A percentile compares a stretch with the other conserved stretches of the same genome.
These are phyloP conservation scores for Chrysomela aeneicollis DNA, from an alignment of 2,888 invertebrate genomes.

Conservation along the genomic window DNA sequence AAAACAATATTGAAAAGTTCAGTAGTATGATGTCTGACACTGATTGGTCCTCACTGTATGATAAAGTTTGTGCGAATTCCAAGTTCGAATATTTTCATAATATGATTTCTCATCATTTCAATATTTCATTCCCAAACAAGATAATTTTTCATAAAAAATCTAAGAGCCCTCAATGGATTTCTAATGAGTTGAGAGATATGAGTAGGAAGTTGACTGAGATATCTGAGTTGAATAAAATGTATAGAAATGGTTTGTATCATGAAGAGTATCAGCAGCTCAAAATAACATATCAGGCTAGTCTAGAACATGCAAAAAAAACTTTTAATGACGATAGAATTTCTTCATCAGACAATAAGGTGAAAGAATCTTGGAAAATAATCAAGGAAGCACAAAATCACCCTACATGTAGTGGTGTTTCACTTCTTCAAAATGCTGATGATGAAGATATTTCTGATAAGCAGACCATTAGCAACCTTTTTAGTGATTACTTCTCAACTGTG, in stretches of 20 bases:
- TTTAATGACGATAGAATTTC: constrained; percentile 15
- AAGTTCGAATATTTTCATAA: constrained; percentile 4
- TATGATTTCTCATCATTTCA: neutral
- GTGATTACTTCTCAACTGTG: constrained; percentile 12
- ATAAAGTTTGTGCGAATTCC: neutral
- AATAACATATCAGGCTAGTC: constrained; percentile 6
- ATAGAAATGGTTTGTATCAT: constrained; percentile 9
- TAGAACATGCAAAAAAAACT: constrained; percentile 11
- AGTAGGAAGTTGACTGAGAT: constrained; percentile 10
- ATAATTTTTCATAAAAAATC: neutral
- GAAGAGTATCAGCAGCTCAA: constrained; percentile 1
- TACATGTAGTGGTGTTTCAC: neutral
- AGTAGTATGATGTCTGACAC: neutral
- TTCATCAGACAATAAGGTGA: constrained; percentile 8
- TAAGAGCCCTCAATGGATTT: neutral
- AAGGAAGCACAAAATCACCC: neutral
- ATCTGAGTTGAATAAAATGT: constrained; percentile 6
- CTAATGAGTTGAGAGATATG: constrained; percentile 2
- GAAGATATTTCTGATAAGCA: constrained; percentile 6
- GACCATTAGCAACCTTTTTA: neutral
- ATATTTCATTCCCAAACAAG: constrained; percentile 10
- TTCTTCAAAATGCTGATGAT: constrained; percentile 11
- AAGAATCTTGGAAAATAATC: constrained; percentile 11
- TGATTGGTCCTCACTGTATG: constrained; percentile 11
- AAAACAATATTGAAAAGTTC: constrained; percentile 1